A percentile compares a stretch with the other conserved stretches of the same genome.
Conservation (phyloP, 2,888 invertebrate species). For the Eupithecia subfuscata region DNA sequence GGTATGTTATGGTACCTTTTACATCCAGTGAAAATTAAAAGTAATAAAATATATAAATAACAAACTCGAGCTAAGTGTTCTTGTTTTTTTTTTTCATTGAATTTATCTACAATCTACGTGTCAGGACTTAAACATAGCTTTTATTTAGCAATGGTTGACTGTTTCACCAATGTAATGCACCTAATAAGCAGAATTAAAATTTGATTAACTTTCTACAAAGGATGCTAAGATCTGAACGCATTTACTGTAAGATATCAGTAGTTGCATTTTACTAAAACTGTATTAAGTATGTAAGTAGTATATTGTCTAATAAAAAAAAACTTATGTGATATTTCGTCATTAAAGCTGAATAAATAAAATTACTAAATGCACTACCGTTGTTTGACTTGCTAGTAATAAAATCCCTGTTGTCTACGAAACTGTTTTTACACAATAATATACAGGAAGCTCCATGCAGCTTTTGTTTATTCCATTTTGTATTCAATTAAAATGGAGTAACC, state of each 20-base stretch:
- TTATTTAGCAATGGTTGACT: not conserved
- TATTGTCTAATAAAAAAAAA: constrained; percentile 68
- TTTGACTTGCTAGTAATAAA: constrained; percentile 7
- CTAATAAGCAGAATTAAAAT: not conserved
- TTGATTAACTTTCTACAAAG: constrained; percentile 1
- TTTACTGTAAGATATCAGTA: constrained; percentile 20
- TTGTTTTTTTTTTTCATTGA: not conserved
- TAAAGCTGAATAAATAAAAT: constrained; percentile 34
- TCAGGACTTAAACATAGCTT: not conserved
- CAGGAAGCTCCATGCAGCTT: not conserved
- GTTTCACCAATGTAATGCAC: not conserved
- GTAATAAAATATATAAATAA: not conserved
- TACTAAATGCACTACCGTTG: constrained; percentile 20
- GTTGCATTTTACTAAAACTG: constrained; percentile 40
- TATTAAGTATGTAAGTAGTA: constrained; percentile 48
- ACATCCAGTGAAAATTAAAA: not conserved
- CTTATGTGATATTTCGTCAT: constrained; percentile 49
- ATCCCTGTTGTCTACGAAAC: not conserved
- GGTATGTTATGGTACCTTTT: not conserved
- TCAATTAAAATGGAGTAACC: not conserved
- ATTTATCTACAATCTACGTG: not conserved
- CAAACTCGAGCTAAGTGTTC: not conserved
- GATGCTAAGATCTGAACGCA: not conserved
- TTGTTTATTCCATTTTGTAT: not conserved
- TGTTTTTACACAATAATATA: not conserved